Evolutionary conservation across 2,888 invertebrate genomes (phyloP), one percentile per base, ranked within the genome.

Genomic region (Raillietiella orientalis): DNA sequence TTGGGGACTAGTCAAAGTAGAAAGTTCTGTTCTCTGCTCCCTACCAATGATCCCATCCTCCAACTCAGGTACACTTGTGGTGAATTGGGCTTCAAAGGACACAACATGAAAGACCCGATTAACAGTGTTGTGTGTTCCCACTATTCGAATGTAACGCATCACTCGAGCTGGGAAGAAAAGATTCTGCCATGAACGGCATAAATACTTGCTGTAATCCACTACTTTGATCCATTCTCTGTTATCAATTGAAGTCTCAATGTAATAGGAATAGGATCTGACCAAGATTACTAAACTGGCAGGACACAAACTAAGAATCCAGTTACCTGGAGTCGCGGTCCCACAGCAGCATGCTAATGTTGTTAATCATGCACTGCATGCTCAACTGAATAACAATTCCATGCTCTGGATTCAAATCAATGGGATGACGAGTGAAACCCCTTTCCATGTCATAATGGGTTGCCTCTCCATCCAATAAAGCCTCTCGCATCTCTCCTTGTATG

Each of bases 171-270:
- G 60, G 49, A 96, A 96, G 52, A 74, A 84, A 25, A 96, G 58
- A 43, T 64, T 66, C 52, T 96, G 96, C 79, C 82, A 87, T 11
- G 87, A 87, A 31, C 96, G 65, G 45, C 96, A 96, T 44, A 67
- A 66, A 52, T 71, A 84, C 34, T 62, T 56, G 33, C 71, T 67
- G 53, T 93, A 72, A 51, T 96, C 90, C 32, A 90, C 60, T 28
- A 96, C 67, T 30, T 70, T 60, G 32, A 72, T 64, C 87, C 93
- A 96, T 46, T 87, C 75, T 45, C 66, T 67, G 46, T 77, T 70
- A 53, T 93, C 82, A 51, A 84, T 74, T 0, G 84, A 87, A 15
- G 82, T 74, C 36, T 55, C 56, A 27, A 56, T 46, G 45, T 79
- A 82, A 38, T 82, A 66, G 39, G 65, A 79, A 50, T 82, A 84